phyloP scores from a whole-genome alignment of 2,113 vertebrate genomes.

The Morphnarchus princeps region DNA sequence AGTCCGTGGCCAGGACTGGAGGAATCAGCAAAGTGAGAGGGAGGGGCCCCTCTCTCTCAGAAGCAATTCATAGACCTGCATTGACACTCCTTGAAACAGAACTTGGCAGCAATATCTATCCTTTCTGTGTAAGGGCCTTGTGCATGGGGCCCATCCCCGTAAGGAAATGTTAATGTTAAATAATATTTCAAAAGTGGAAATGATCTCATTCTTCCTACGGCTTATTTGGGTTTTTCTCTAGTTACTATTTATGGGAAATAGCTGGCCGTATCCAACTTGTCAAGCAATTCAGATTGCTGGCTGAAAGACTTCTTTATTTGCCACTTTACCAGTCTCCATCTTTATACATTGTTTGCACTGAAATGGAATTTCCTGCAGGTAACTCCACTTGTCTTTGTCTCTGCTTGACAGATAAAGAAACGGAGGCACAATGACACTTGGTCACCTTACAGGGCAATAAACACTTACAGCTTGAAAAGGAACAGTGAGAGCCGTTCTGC shows the following conservation, averaged over 20 bases:
- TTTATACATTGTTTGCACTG: not conserved
- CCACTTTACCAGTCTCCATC: not conserved
- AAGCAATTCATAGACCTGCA: not conserved
- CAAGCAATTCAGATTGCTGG: not conserved
- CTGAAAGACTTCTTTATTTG: not conserved
- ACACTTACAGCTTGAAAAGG: not conserved
- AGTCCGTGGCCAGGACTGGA: not conserved
- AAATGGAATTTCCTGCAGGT: not conserved
- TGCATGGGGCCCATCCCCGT: not conserved
- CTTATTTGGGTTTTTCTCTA: conserved; percentile 44
- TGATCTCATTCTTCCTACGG: conserved; percentile 10
- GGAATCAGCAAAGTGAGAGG: not conserved
- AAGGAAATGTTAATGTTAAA: conserved; percentile 15
- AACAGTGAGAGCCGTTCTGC: not conserved
- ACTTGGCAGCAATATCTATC: not conserved
- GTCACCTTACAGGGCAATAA: not conserved
- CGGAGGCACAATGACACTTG: not conserved
- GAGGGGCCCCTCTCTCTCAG: not conserved
- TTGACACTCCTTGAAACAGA: not conserved
- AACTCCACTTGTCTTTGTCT: not conserved
- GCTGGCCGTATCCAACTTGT: not conserved
- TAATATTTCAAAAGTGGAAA: conserved; percentile 17
- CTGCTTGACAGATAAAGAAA: not conserved
- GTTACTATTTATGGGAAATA: conserved; percentile 24
- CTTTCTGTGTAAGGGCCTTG: not conserved